These are phyloP conservation scores for Drosophila teissieri DNA, from an alignment of 1,140 invertebrate species.

Conservation along the genomic window DNA sequence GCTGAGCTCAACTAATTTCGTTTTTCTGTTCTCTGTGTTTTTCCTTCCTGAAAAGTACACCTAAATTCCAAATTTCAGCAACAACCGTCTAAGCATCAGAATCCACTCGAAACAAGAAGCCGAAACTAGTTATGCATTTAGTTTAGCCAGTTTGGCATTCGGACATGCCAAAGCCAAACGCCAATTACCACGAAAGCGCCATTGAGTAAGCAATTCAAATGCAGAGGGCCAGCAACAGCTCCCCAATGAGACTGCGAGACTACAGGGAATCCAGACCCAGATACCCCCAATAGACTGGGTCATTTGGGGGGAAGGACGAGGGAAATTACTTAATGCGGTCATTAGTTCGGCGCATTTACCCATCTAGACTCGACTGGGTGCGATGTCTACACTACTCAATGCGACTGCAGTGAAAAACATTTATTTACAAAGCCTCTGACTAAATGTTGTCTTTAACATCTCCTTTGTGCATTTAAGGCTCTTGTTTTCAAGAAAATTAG, in stretches of 20 bases:
- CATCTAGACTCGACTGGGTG: slow-evolving; percentile 55
- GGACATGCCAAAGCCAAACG: slow-evolving; percentile 49
- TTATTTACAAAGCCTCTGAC: too few species aligned
- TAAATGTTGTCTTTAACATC: too few species aligned
- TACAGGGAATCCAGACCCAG: slow-evolving; percentile 10
- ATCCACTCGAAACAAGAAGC: slow-evolving; percentile 27
- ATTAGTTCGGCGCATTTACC: slow-evolving; percentile 56
- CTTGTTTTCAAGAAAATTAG: too few species aligned
- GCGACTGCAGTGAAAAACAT: slow-evolving; percentile 22
- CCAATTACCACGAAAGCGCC: slow-evolving; percentile 73
- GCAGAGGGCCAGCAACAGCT: slow-evolving; percentile 24
- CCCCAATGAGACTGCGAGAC: slow-evolving; percentile 9
- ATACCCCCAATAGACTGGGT: slow-evolving; percentile 16
- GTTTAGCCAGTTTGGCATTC: slow-evolving; percentile 47
- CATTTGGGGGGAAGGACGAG: slow-evolving; percentile 18
- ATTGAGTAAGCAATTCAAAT: slow-evolving; percentile 65
- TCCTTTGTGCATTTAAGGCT: too few species aligned
- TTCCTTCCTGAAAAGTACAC: neutral
- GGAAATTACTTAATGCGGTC: slow-evolving; percentile 68
- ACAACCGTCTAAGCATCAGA: slow-evolving; percentile 23
- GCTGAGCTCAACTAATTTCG: slow-evolving; percentile 36
- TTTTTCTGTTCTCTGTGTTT: slow-evolving; percentile 14
- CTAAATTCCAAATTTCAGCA: slow-evolving; percentile 9
- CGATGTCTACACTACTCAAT: slow-evolving; percentile 24
- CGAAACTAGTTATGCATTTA: slow-evolving; percentile 40